Conservation (phyloP, 2,797 vertebrate genomes). For the Gallinago nigripennis region DNA sequence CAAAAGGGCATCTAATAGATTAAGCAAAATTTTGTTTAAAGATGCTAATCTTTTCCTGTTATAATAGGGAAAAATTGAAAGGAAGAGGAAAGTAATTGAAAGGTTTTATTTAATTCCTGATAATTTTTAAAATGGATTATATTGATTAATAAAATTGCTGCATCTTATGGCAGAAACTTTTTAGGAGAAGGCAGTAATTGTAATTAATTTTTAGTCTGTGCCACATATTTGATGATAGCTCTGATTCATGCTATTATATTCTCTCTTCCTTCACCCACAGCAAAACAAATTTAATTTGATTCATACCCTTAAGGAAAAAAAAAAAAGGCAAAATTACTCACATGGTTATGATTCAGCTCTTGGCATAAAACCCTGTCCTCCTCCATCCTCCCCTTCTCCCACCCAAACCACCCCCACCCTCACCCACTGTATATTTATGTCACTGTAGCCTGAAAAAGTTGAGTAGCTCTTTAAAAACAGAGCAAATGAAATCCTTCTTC, state of each 20-base stretch:
- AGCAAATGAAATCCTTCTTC: conserved; percentile 63
- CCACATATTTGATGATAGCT: conserved; percentile 79
- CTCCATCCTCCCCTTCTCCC: conserved; percentile 68
- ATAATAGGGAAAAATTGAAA: conserved; percentile 52
- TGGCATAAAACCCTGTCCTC: conserved; percentile 72
- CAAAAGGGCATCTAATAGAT: conserved; percentile 54
- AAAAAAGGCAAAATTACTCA: conserved; percentile 76
- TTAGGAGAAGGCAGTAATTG: conserved; percentile 65
- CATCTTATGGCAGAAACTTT: conserved; percentile 57
- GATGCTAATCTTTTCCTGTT: conserved; percentile 21
- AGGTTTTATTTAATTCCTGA: conserved; percentile 55
- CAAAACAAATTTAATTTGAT: conserved; percentile 84
- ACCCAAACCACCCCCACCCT: conserved; percentile 71
- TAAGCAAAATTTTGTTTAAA: conserved; percentile 56
- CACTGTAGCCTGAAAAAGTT: conserved; percentile 69
- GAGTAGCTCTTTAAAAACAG: conserved; percentile 71
- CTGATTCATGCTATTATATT: conserved; percentile 83
- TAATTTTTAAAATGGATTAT: conserved; percentile 49
- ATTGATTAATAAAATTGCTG: conserved; percentile 64
- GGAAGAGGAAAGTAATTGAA: conserved; percentile 29
- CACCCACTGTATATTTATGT: conserved; percentile 70
- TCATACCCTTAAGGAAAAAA: conserved; percentile 76
- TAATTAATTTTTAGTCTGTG: conserved; percentile 77
- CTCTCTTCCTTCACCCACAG: conserved; percentile 79
- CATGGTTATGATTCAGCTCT: conserved; percentile 82